Percentiles rank a stretch among this genome's conserved stretches.
These are phyloP conservation scores for Trichonephila clavata DNA, from an alignment of 1,140 invertebrate genomes.

Conservation along the genomic window DNA sequence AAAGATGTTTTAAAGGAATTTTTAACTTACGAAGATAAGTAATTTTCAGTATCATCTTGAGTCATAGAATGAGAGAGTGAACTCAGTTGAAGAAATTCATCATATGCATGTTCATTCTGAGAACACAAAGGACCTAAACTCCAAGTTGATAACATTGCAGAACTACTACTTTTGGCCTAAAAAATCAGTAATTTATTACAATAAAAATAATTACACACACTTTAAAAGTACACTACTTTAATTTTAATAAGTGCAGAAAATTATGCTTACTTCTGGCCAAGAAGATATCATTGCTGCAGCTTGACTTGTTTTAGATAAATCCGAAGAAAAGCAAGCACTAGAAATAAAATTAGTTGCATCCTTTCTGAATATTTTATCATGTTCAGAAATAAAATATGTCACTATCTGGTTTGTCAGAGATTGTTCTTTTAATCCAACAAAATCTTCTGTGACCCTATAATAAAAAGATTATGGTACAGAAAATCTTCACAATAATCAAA, in stretches of 20 bases:
- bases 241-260: not conserved
- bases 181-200: not conserved
- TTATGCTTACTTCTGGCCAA: slow-evolving; percentile 66
- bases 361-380: slow-evolving; percentile 80
- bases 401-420: slow-evolving; percentile 82
- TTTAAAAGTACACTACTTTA: not conserved
- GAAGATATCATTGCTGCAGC: slow-evolving; percentile 68
- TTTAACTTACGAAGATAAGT: slow-evolving; percentile 44
- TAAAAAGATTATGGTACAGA: not conserved
- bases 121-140: slow-evolving; percentile 47
- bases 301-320: slow-evolving; percentile 50
- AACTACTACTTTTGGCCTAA: slow-evolving; percentile 50
- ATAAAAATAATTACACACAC: not conserved
- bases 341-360: slow-evolving; percentile 39
- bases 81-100: slow-evolving; percentile 42
- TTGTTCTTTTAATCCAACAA: slow-evolving; percentile 81
- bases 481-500: too few species aligned
- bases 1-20: too few species aligned
- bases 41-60: not conserved
- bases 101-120: slow-evolving; percentile 31
- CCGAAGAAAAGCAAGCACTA: not conserved
- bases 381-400: slow-evolving; percentile 81
- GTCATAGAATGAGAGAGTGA: slow-evolving; percentile 47
- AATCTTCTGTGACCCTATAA: slow-evolving; percentile 77
- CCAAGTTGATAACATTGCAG: slow-evolving; percentile 65